These are phyloP conservation scores for Phaetusa simplex DNA, from an alignment of 2,113 vertebrate species.

Conservation along the genomic window DNA sequence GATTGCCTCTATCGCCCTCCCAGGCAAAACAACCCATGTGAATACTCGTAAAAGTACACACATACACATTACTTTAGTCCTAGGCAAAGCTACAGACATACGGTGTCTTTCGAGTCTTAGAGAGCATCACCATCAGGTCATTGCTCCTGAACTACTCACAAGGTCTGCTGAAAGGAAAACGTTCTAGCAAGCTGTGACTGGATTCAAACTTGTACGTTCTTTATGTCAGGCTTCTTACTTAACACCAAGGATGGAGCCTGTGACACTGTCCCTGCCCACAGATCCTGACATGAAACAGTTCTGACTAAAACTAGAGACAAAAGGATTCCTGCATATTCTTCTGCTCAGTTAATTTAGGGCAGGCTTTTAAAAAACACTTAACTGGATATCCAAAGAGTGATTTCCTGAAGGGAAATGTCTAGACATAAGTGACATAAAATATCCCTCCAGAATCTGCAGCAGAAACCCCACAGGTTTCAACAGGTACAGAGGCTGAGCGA, in stretches of 20 bases:
- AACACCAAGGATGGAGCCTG: background rate
- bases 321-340: background rate
- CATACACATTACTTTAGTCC: background rate
- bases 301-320: background rate
- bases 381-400: background rate
- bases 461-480: background rate
- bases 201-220: background rate
- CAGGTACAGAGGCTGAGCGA: background rate
- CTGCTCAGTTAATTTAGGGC: background rate
- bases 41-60: fast-evolving
- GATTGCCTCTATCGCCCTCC: background rate
- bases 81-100: background rate
- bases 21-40: background rate
- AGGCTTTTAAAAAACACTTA: background rate
- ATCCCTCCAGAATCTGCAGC: background rate
- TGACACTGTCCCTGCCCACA: background rate
- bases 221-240: background rate
- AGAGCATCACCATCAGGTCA: background rate
- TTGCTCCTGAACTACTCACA: background rate
- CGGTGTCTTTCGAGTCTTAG: background rate
- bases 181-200: background rate
- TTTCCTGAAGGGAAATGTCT: background rate
- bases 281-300: background rate
- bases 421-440: fast-evolving
- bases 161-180: background rate